These are phyloP conservation scores for Solen grandis DNA, from an alignment of 1,140 invertebrate genomes.

Conservation along the genomic window DNA sequence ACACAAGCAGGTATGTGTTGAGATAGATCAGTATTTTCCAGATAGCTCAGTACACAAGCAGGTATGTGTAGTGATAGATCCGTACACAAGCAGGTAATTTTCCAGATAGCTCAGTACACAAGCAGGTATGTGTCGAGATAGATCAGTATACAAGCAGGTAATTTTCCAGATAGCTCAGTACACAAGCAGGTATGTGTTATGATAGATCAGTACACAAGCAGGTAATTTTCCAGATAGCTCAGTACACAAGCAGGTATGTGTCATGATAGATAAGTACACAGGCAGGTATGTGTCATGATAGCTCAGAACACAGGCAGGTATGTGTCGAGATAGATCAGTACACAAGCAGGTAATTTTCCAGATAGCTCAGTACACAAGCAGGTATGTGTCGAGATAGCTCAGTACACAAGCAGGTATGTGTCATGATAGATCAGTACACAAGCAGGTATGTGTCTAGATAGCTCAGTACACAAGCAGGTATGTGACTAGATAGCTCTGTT, in stretches of 20 bases:
- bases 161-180: neutral
- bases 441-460: neutral
- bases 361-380: slow-evolving; percentile 65
- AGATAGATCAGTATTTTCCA: neutral
- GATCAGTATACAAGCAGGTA: neutral
- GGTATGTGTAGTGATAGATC: slow-evolving; percentile 53
- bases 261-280: neutral
- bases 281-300: neutral
- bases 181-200: slow-evolving; percentile 64
- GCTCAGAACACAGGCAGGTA: too few relatives aligned
- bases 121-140: slow-evolving; percentile 60
- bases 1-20: slow-evolving; percentile 65
- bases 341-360: slow-evolving; percentile 73
- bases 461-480: slow-evolving; percentile 65
- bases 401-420: slow-evolving; percentile 65
- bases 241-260: slow-evolving; percentile 65
- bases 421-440: neutral
- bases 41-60: slow-evolving; percentile 55
- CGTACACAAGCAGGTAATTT: neutral
- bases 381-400: slow-evolving; percentile 51
- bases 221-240: neutral
- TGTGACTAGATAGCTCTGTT: neutral
- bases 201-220: neutral
- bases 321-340: too few relatives aligned
- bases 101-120: slow-evolving; percentile 34